Evolutionary conservation across 2,113 vertebrate genomes (phyloP), one percentile per base, ranked within the genome.

Genomic region (Thryonomys swinderianus): DNA sequence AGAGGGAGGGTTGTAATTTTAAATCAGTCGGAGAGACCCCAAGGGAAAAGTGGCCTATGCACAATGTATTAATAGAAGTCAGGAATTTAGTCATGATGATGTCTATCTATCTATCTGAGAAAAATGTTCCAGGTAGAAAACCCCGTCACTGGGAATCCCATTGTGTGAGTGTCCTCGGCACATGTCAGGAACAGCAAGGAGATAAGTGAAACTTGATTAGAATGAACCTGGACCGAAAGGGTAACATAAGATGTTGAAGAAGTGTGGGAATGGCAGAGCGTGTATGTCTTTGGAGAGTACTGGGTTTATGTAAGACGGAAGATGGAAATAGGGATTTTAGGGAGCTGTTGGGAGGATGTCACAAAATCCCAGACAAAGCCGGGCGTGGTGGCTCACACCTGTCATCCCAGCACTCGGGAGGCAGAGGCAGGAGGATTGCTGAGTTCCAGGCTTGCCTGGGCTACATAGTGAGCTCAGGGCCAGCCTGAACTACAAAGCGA

Each of bases 71-170:
- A 45, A 42, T 82, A 71, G 34, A 92, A 10, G 2, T 48, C 42
- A 94, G 7, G 18, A 51, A 66, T 14, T 90, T 83, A 55, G 0
- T 51, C 34, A 62, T 67, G 14, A 83, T 23, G 13, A 13, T 69
- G 48, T 90, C 27, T 88, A n/a, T n/a, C n/a, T n/a, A n/a, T n/a
- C n/a, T 48, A 21, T n/a, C n/a, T n/a, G 82, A 91, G 30, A 93
- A 73, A 32, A 85, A 87, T 18, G 79, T 64, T 90, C 5, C 7
- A 81, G 27, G 4, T 3, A 85, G 66, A 59, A 34, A 78, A 81
- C 37, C 5, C 8, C 61, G 37, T 48, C 34, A n/a, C 57, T 81
- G 25, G 40, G 90, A 84, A 45, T 87, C 3, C 5, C 34, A 4
- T 5, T 18, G 5, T n/a, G 23, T 37, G n/a, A 81, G 13, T 69